These are phyloP conservation scores for Tragelaphus imberbis DNA, from an alignment of 2,113 vertebrate genomes.

Conservation along the genomic window DNA sequence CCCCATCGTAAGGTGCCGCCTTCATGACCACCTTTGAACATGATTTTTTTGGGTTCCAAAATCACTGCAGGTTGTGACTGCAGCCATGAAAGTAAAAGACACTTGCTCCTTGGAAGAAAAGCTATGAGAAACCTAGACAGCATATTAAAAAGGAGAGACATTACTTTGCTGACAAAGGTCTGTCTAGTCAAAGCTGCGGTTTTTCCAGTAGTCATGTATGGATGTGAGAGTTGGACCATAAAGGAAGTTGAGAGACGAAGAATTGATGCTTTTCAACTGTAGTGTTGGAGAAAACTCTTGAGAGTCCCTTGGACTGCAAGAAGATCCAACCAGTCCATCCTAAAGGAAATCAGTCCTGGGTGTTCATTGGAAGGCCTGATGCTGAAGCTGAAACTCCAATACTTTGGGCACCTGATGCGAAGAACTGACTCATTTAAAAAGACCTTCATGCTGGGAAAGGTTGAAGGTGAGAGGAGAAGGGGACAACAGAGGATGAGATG, in stretches of 20 bases:
- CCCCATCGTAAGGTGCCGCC: no score
- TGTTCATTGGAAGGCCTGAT: not conserved
- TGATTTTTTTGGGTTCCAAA: not conserved
- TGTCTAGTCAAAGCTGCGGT: not conserved
- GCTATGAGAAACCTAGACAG: not conserved
- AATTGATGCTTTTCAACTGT: not conserved
- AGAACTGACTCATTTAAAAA: not conserved
- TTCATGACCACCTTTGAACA: not conserved
- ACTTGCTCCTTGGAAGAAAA: not conserved
- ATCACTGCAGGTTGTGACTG: not conserved
- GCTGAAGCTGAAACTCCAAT: not conserved
- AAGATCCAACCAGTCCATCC: not conserved
- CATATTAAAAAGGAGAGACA: not conserved
- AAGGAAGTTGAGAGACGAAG: not conserved
- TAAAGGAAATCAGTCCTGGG: not conserved
- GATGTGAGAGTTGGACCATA: not conserved
- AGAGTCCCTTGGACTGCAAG: not conserved
- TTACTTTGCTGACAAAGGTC: not conserved
- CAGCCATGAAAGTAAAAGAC: not conserved
- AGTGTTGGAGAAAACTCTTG: not conserved
- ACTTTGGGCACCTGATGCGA: not conserved
- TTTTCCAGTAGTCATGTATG: not conserved
- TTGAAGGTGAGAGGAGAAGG: not conserved
- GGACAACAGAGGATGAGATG: not conserved
- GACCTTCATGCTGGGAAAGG: not conserved